These are phyloP conservation scores for Carterocephalus palaemon DNA, from an alignment of 2,888 invertebrate species.

Conservation along the genomic window DNA sequence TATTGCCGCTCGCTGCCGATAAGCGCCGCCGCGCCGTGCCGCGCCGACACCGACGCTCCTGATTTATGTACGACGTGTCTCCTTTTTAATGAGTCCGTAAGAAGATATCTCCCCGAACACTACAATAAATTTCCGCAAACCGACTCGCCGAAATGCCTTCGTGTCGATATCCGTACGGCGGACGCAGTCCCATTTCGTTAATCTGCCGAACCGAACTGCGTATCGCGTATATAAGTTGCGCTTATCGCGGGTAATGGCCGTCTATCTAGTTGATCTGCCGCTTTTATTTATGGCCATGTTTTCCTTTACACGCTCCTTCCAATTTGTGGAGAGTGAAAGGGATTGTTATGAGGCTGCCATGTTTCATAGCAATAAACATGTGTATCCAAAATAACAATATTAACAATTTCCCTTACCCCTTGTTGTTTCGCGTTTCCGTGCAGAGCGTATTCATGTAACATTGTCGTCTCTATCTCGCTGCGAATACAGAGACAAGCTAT, in stretches of 20 bases:
- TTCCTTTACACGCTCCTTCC: conserved; percentile 77
- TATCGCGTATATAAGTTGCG: conserved; percentile 73
- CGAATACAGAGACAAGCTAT: conserved; percentile 33
- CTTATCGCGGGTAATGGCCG: conserved; percentile 76
- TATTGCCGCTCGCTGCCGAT: conserved; percentile 71
- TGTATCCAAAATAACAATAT: conserved; percentile 75
- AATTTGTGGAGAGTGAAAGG: conserved; percentile 79
- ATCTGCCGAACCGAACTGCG: conserved; percentile 68
- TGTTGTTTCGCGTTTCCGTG: conserved; percentile 50
- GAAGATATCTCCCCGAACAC: conserved; percentile 73
- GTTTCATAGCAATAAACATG: conserved; percentile 77
- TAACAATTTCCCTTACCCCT: conserved; percentile 61
- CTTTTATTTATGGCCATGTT: conserved; percentile 78
- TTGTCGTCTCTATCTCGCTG: conserved; percentile 33
- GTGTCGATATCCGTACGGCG: conserved; percentile 74
- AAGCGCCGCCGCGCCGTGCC: conserved; percentile 53
- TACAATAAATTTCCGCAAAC: conserved; percentile 72
- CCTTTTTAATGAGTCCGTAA: conserved; percentile 79
- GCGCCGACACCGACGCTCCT: conserved; percentile 47
- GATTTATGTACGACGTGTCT: conserved; percentile 78
- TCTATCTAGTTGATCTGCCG: conserved; percentile 77
- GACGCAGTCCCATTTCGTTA: conserved; percentile 70
- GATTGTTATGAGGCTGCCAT: conserved; percentile 77
- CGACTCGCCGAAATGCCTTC: conserved; percentile 70
- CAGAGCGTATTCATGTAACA: conserved; percentile 51